A percentile compares a stretch with the other conserved stretches of the same genome.
Conservation (phyloP, 2,113 vertebrate species). For the Madoqua kirkii region DNA sequence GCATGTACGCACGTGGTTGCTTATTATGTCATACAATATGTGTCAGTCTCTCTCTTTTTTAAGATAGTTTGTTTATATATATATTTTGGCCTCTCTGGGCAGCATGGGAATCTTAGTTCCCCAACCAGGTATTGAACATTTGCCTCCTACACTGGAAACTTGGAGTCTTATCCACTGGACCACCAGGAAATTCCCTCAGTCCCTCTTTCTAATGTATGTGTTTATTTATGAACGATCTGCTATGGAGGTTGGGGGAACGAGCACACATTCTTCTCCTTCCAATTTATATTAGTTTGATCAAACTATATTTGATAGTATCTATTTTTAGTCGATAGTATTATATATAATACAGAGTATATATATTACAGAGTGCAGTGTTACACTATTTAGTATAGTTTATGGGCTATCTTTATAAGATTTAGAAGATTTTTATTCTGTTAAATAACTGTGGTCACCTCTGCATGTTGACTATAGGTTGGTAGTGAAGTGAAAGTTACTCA, state of each 20-base stretch:
- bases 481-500: neutral
- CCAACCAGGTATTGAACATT: neutral
- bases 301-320: neutral
- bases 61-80: neutral
- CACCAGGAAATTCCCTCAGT: neutral
- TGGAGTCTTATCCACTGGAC: neutral
- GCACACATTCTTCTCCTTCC: neutral
- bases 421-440: neutral
- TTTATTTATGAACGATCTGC: neutral
- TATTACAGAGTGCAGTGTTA: neutral
- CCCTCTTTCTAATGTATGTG: neutral
- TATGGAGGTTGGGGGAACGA: neutral
- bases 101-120: neutral
- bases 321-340: neutral
- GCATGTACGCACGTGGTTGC: neutral
- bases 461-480: neutral
- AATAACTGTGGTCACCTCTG: neutral
- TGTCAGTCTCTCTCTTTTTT: neutral
- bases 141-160: neutral
- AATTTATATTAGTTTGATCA: neutral
- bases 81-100: neutral
- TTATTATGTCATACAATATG: neutral
- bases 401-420: neutral
- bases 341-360: neutral
- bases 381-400: neutral